Evolutionary conservation across 2,888 invertebrate genomes (phyloP).

Genomic region (Ochropleura leucogaster): DNA sequence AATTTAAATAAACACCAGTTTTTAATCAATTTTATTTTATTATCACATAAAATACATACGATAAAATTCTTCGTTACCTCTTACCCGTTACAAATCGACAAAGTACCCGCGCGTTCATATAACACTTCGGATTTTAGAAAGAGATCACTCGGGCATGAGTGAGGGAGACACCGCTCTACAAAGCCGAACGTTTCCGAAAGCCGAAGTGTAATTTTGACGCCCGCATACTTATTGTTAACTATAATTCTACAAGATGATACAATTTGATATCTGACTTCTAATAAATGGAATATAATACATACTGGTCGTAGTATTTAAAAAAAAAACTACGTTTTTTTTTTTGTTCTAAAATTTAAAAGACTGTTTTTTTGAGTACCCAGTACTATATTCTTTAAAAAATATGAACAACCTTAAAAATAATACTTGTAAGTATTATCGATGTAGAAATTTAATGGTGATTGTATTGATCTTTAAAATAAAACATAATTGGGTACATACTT

Average conservation of each 20-base stretch:
- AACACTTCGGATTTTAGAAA: conserved; percentile 4
- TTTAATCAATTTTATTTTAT: conserved; percentile 73
- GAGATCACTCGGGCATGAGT: neutral
- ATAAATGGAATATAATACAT: conserved; percentile 54
- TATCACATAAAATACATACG: conserved; percentile 75
- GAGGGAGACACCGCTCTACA: conserved; percentile 9
- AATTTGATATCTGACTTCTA: conserved; percentile 33
- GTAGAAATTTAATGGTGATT: conserved; percentile 34
- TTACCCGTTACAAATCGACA: conserved; percentile 54
- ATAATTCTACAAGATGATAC: conserved; percentile 35
- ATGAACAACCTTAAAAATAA: conserved; percentile 36
- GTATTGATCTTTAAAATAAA: conserved; percentile 43
- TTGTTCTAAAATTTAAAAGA: conserved; percentile 14
- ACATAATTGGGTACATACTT: conserved; percentile 33
- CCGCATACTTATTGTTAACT: conserved; percentile 7
- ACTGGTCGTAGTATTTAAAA: conserved; percentile 24
- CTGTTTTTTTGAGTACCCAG: neutral
- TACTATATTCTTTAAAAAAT: neutral
- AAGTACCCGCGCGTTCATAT: conserved; percentile 6
- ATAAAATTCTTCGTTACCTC: conserved; percentile 66
- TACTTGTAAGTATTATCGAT: conserved; percentile 50
- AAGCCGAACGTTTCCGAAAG: neutral
- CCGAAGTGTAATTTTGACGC: conserved; percentile 11
- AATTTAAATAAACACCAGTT: conserved; percentile 62
- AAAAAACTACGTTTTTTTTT: conserved; percentile 15